Evolutionary conservation across 2,797 vertebrate species (phyloP), one percentile per base, ranked within the genome.

Genomic region (Thaleichthys pacificus): DNA sequence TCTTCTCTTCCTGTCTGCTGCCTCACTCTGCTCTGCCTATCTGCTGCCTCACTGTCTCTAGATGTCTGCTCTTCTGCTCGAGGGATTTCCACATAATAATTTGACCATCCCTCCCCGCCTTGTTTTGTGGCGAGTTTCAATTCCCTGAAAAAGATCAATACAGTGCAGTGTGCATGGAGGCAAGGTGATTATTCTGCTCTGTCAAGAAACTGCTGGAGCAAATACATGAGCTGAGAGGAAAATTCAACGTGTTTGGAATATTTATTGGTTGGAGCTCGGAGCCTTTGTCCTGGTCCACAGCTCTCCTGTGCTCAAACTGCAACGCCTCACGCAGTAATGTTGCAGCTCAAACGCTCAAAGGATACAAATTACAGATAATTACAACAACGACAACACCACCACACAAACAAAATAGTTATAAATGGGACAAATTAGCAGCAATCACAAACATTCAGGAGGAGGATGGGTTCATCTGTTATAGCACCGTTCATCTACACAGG

Each of bases 161-260:
- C 80, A 42, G 87, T 80, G 77, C 84, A 76, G 56, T 17, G 80
- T 24, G 69, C 79, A 66, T 80, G 67, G 82, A 74, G 75, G 85
- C 32, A 68, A 67, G 85, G 87, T 87, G 87, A 91, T 91, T 90
- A 89, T 90, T 91, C 86, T 90, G 80, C 86, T 90, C 84, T 89
- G 87, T 90, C 90, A 86, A 69, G 80, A 88, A 89, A 84, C 86
- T 82, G 84, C 82, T 89, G 82, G 86, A 82, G 86, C 87, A 86
- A 82, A 87, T 86, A 88, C 84, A 89, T 84, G 80, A 88, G 87
- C 87, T 87, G 84, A 61, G 68, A 80, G 85, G 81, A 82, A 85
- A 85, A 83, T 82, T 84, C 85, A 9, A 79, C 83, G 73, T 74
- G 78, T 78, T 81, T 85, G 75, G 77, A 84, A 84, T 88, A 85